Evolutionary conservation across 2,797 vertebrate genomes (phyloP).

Genomic region (Cyprinella venusta): DNA sequence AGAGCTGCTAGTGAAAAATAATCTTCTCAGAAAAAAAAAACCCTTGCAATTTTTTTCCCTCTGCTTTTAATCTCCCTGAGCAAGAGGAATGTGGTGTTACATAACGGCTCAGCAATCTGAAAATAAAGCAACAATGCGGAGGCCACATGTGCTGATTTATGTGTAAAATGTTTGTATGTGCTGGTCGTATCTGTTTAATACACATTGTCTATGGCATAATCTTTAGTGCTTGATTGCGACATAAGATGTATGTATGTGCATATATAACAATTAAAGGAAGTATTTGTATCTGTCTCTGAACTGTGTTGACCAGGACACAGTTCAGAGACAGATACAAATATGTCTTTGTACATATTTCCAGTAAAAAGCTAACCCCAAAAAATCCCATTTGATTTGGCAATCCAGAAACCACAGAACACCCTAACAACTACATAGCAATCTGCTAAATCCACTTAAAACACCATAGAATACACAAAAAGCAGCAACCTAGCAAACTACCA

Average conservation of each 20-base stretch:
- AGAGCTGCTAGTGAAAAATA: slow-evolving; percentile 60
- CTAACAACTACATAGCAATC: no score
- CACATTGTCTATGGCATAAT: slow-evolving; percentile 15
- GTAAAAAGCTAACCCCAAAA: no score
- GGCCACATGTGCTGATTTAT: slow-evolving; percentile 39
- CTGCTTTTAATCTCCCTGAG: slow-evolving; percentile 71
- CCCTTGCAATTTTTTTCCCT: slow-evolving; percentile 45
- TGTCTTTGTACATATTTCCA: no score
- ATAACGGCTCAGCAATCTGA: slow-evolving; percentile 62
- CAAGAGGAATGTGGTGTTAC: slow-evolving; percentile 68
- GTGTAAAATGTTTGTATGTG: slow-evolving; percentile 24
- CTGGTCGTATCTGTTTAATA: slow-evolving; percentile 19
- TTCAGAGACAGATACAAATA: no score
- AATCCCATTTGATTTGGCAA: no score
- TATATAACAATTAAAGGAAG: neutral
- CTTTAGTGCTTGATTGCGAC: neutral
- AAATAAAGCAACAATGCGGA: slow-evolving; percentile 34
- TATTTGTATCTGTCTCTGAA: slow-evolving; percentile 1
- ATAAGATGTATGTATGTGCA: neutral
- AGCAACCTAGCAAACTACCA: no score
- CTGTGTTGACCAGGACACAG: no score
- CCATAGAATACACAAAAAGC: no score
- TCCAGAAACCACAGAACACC: no score
- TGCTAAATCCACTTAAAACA: no score
- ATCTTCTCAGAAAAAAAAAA: slow-evolving; percentile 68